These are phyloP conservation scores for Antedon bifida DNA, from an alignment of 35 echinoderm and acorn worm genomes.

Conservation along the genomic window DNA sequence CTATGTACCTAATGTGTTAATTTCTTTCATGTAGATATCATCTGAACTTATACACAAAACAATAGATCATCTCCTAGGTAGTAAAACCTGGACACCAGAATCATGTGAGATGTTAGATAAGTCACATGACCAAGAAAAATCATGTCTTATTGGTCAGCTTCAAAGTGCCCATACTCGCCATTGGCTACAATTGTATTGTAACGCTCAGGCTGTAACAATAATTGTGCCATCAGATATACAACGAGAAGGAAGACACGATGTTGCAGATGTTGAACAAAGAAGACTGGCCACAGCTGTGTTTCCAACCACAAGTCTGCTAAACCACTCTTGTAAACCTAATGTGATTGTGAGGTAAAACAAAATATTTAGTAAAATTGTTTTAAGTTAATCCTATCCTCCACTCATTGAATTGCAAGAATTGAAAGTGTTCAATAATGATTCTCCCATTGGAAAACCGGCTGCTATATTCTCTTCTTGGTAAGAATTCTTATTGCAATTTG, in stretches of 20 bases:
- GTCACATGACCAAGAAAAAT: no score
- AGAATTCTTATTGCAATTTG: no score
- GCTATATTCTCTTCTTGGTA: no score
- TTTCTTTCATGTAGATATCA: not conserved
- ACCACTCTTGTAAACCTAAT: conserved; percentile 86
- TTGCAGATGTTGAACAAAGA: conserved; percentile 41
- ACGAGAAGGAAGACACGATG: not conserved
- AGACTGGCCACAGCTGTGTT: conserved; percentile 74
- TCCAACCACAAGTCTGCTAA: conserved; percentile 60
- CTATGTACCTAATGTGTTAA: not conserved
- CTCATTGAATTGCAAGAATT: no score
- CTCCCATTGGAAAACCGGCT: no score
- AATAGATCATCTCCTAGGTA: not conserved
- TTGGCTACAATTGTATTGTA: conserved; percentile 51
- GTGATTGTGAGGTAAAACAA: conserved; percentile 58
- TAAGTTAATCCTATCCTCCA: no score
- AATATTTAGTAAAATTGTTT: no score
- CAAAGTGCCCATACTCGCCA: not conserved
- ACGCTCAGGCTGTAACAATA: conserved; percentile 60
- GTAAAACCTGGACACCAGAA: not conserved
- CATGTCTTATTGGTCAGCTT: not conserved
- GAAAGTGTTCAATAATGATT: no score
- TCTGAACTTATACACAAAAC: not conserved
- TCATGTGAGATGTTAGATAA: not conserved
- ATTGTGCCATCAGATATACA: not conserved